phyloP scores from a whole-genome alignment of 2,113 vertebrate species.

The Siphamia tubifer region DNA sequence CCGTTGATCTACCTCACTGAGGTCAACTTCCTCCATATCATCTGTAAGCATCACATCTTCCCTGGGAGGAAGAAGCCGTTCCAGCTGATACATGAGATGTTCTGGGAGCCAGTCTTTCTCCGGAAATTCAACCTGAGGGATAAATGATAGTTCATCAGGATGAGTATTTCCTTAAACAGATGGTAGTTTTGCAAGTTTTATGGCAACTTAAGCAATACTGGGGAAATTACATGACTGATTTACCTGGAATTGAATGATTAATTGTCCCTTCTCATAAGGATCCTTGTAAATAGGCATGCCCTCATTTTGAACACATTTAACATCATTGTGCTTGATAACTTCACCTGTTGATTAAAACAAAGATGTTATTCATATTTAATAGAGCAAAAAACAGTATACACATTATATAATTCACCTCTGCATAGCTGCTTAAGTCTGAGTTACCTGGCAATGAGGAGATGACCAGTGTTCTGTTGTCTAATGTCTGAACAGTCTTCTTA shows the following conservation, averaged over 20 bases:
- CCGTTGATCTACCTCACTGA: slow-evolving; percentile 81
- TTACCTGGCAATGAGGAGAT: slow-evolving; percentile 86
- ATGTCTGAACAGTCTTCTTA: slow-evolving; percentile 85
- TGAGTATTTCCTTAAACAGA: not conserved
- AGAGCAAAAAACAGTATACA: not conserved
- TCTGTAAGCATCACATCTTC: slow-evolving; percentile 87
- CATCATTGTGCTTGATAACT: slow-evolving; percentile 87
- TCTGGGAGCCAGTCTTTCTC: slow-evolving; percentile 88
- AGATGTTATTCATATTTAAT: too few species aligned
- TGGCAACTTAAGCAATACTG: not conserved
- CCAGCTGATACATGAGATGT: slow-evolving; percentile 86
- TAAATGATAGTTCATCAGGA: not conserved
- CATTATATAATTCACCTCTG: not conserved
- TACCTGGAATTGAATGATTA: slow-evolving; percentile 90
- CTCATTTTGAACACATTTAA: slow-evolving; percentile 86
- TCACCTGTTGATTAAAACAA: slow-evolving; percentile 78
- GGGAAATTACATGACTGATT: not conserved
- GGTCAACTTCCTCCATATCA: slow-evolving; percentile 93
- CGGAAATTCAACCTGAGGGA: slow-evolving; percentile 88
- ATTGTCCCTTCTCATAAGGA: slow-evolving; percentile 87
- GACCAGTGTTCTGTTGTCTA: slow-evolving; percentile 87
- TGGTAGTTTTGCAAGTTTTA: not conserved
- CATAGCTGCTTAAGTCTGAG: not conserved
- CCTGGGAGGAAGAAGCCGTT: slow-evolving; percentile 86
- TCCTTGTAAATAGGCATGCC: slow-evolving; percentile 92